Conservation (phyloP, 2,113 vertebrate genomes). For the Acinonyx jubatus region DNA sequence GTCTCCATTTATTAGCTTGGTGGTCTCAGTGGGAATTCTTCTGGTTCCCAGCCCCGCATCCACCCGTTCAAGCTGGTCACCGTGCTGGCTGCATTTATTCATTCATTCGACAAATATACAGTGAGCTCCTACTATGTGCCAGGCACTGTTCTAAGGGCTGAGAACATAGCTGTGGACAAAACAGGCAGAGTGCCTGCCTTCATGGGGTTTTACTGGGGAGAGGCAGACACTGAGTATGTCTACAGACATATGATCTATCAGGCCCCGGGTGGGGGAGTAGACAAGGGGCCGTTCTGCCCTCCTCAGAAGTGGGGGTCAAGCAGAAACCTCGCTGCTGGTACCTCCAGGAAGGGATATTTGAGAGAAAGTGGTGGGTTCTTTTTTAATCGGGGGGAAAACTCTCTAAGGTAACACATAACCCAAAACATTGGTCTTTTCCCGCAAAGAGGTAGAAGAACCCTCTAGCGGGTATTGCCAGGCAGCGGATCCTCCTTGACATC, state of each 20-base stretch:
- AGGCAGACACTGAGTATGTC: background rate
- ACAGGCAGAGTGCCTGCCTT: background rate
- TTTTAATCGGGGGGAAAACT: background rate
- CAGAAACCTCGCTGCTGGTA: background rate
- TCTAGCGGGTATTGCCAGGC: accelerated
- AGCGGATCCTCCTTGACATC: background rate
- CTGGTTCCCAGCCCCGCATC: background rate
- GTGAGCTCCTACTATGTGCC: background rate
- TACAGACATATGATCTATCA: background rate
- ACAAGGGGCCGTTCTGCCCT: background rate
- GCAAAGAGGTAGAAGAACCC: background rate
- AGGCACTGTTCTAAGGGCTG: background rate
- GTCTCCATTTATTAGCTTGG: too few species aligned
- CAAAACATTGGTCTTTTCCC: background rate
- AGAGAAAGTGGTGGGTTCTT: background rate
- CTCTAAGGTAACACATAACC: background rate
- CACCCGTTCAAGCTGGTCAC: background rate
- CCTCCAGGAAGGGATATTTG: background rate
- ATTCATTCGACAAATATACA: background rate
- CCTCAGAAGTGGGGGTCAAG: background rate
- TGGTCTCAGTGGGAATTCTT: background rate
- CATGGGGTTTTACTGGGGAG: background rate
- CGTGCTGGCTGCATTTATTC: background rate
- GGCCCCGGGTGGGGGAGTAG: background rate
- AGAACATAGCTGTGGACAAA: background rate